These are phyloP conservation scores for Phenganax subtilis DNA, from an alignment of 92 coral and sea anemone species.

Conservation along the genomic window DNA sequence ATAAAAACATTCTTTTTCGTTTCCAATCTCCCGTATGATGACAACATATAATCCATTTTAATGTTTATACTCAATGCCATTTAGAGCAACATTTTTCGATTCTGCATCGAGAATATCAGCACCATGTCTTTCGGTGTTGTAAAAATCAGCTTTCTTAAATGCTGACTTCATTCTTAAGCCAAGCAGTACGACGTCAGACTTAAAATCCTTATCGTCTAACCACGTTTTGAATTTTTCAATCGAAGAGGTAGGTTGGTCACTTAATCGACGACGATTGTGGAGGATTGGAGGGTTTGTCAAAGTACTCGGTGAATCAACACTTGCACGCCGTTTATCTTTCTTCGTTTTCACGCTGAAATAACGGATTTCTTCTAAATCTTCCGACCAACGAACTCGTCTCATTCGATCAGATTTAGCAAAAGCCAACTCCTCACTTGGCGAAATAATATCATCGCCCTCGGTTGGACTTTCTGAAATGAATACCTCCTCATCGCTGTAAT, in stretches of 20 bases:
- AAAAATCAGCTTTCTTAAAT: conserved; percentile 22
- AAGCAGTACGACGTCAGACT: conserved; percentile 26
- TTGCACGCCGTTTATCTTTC: conserved; percentile 19
- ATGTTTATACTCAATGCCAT: conserved; percentile 31
- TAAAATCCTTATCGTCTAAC: conserved; percentile 30
- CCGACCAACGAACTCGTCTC: conserved; percentile 37
- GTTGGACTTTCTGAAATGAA: background rate
- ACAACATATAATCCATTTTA: background rate
- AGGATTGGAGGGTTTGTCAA: background rate
- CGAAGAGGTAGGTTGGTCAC: conserved; percentile 12
- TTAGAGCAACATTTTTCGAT: conserved; percentile 16
- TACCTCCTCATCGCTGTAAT: background rate
- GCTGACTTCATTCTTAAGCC: conserved; percentile 34
- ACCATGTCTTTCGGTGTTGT: conserved; percentile 19
- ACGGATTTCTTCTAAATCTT: conserved; percentile 36
- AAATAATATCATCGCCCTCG: background rate
- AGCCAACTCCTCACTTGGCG: conserved; percentile 25
- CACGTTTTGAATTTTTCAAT: conserved; percentile 23
- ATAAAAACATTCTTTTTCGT: too few species aligned
- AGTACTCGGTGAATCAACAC: background rate
- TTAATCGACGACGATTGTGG: conserved; percentile 18
- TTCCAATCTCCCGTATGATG: too few species aligned
- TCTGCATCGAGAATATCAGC: conserved; percentile 6
- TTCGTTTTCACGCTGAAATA: conserved; percentile 28
- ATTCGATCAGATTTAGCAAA: conserved; percentile 32